Percentiles rank a stretch among this genome's conserved stretches.
Evolutionary conservation across 2,888 invertebrate genomes (phyloP).

Genomic region (Galerucella nymphaeae): DNA sequence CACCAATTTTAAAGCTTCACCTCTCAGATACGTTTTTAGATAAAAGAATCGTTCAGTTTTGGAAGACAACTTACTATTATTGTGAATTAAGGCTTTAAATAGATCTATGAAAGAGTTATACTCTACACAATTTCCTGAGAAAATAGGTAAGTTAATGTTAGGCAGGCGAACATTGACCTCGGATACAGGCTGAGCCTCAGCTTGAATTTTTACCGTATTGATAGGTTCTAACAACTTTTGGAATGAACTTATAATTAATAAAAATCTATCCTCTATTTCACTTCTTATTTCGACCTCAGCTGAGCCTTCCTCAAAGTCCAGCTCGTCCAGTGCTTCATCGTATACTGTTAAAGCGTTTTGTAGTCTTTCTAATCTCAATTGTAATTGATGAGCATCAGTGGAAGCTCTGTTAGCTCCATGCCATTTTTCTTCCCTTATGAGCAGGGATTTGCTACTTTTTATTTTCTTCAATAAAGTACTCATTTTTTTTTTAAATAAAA

Average conservation of each 20-base stretch:
- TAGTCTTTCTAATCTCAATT: neutral
- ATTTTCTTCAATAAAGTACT: neutral
- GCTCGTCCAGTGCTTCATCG: neutral
- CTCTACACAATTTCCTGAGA: constrained; percentile 1
- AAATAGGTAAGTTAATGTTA: neutral
- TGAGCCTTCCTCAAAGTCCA: neutral
- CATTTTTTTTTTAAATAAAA: no score
- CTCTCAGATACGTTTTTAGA: neutral
- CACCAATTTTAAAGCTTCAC: neutral
- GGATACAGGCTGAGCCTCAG: neutral
- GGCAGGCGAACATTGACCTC: constrained; percentile 1
- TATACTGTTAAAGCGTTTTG: neutral
- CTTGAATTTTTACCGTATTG: neutral
- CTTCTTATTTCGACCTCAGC: neutral
- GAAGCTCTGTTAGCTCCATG: neutral
- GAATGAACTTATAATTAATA: neutral
- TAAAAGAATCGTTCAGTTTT: neutral
- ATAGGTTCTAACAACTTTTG: neutral
- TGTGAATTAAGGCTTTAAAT: neutral
- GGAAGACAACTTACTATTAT: neutral
- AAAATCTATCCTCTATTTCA: constrained; percentile 1
- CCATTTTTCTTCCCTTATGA: neutral
- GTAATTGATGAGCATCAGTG: neutral
- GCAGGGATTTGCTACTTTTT: neutral
- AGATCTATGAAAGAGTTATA: neutral